Conservation (phyloP, 1,140 invertebrate genomes). For the Sitophilus oryzae region DNA sequence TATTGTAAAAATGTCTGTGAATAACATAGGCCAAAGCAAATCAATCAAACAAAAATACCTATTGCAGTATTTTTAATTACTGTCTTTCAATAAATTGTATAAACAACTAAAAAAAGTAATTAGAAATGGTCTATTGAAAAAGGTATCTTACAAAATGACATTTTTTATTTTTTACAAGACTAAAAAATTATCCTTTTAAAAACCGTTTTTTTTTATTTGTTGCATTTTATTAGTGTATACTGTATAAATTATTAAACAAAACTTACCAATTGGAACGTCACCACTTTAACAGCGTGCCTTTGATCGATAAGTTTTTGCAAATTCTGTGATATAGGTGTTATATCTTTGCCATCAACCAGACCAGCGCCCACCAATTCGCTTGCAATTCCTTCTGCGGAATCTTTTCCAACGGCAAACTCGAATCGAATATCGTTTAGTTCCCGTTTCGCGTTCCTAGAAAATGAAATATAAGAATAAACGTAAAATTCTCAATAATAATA, state of each 20-base stretch:
- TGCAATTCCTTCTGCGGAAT: constrained; percentile 91
- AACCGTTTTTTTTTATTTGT: too few species aligned
- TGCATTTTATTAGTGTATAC: too few species aligned
- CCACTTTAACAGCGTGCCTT: constrained; percentile 54
- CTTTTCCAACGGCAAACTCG: constrained; percentile 86
- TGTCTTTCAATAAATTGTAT: too few species aligned
- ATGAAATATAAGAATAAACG: constrained; percentile 7
- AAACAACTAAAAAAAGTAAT: too few species aligned
- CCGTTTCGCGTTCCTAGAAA: constrained; percentile 74
- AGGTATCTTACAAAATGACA: too few species aligned
- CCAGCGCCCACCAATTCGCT: constrained; percentile 90
- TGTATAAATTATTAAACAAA: not conserved
- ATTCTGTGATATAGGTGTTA: constrained; percentile 85
- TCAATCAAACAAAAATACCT: too few species aligned
- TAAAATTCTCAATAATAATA: constrained; percentile 6
- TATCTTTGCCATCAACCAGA: constrained; percentile 86
- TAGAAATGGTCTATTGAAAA: too few species aligned
- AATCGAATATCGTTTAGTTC: constrained; percentile 98
- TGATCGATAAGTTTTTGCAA: constrained; percentile 84
- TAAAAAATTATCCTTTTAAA: too few species aligned
- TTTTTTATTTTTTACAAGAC: too few species aligned
- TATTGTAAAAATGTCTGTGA: too few species aligned
- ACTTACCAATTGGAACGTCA: constrained; percentile 89
- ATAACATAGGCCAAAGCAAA: too few species aligned
- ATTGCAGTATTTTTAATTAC: too few species aligned